Percentiles rank a stretch among this genome's conserved stretches.
phyloP scores from a whole-genome alignment of 35 echinoderm and acorn worm species.

The Lytechinus variegatus region DNA sequence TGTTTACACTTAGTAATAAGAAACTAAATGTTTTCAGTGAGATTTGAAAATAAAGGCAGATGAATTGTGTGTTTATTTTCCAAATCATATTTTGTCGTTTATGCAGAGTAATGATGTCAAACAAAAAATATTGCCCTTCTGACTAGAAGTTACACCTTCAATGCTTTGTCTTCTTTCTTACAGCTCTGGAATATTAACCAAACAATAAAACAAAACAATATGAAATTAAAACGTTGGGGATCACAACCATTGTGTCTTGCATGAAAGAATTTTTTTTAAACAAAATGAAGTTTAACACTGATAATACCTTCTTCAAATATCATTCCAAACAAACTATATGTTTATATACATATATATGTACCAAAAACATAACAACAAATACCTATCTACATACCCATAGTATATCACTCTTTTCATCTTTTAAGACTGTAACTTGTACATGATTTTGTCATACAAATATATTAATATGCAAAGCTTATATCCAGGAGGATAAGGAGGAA shows the following conservation, averaged over 20 bases:
- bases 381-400: background rate
- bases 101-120: background rate
- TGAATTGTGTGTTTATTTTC: background rate
- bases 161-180: too few relatives aligned
- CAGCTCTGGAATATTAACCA: background rate
- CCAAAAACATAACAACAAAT: background rate
- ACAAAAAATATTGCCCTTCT: background rate
- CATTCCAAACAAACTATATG: background rate
- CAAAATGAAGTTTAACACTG: background rate
- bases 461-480: background rate
- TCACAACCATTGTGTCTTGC: background rate
- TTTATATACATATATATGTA: background rate
- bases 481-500: background rate
- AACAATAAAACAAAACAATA: background rate
- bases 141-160: too few relatives aligned
- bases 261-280: background rate
- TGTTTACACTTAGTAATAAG: background rate
- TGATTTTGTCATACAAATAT: slow-evolving; percentile 10
- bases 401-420: background rate
- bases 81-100: background rate
- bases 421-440: background rate
- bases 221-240: background rate
- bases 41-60: background rate
- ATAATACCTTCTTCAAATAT: background rate
- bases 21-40: background rate